Base-by-base conservation (phyloP, 2,797 vertebrate species). In the Avahi laniger region DNA sequence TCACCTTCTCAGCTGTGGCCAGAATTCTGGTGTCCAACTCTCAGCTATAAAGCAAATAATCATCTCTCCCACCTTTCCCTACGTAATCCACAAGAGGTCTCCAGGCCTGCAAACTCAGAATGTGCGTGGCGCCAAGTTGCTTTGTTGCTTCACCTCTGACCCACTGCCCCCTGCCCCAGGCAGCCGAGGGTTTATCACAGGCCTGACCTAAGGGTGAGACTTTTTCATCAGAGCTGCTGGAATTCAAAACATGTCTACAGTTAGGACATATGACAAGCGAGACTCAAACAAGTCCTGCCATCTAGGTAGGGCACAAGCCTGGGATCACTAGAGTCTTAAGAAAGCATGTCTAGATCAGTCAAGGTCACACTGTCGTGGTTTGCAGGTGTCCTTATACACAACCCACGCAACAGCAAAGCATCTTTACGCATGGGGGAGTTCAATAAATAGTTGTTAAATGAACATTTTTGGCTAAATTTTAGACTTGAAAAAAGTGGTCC, bases 151-250 rank as follows among this genome's bases (percentile, higher is more conserved):
- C 20, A 72, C 78, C 72, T 95, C 61, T 92, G 93, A 94, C 38
- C 75, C 43, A 54, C 59, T 72, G 48, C 11, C 28, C 18, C 33
- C 35, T 14, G 8, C 22, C 54, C 54, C 54, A 4, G 22, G 30
- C 67, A 35, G 14, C 54, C 69, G 59, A 78, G 26, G 35, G 65
- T 22, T 76, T 80, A 73, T 54, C 20, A 20, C 1, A 59, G 84
- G 43, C 50, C 52, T 57, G 5, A 41, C 61, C 30, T 26, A 59
- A 41, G 38, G 54, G 88, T 30, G 14, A 35, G 48, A 75, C 91
- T 94, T 94, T 95, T 83, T 93, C 73, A 24, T 33, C 22, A 57
- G 41, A 20, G 63, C 52, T 85, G 3, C 48, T 92, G 83, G 86
- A 86, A 97, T 89, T 65, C 65, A 87, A 80, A 89, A 83, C 24